A percentile compares a stretch with the other conserved stretches of the same genome.
These are phyloP conservation scores for Mellivora capensis DNA, from an alignment of 2,113 vertebrate genomes.

Conservation along the genomic window DNA sequence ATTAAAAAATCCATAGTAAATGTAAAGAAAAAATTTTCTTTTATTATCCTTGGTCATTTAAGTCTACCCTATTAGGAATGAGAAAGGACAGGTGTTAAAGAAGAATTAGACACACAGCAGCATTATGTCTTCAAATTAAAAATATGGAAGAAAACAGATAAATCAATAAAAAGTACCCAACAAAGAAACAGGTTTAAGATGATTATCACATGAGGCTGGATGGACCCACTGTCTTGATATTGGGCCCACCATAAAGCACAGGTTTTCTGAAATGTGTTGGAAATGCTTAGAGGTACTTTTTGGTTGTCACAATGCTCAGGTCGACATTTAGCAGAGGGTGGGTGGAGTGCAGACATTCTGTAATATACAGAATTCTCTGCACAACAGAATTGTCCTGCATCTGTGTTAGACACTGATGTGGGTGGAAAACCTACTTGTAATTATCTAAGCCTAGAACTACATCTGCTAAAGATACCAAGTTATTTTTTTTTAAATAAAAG, in stretches of 20 bases:
- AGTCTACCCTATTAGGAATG: neutral
- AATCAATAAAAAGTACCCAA: neutral
- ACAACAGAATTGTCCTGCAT: neutral
- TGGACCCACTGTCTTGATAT: neutral
- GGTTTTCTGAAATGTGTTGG: neutral
- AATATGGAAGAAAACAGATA: neutral
- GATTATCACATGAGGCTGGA: neutral
- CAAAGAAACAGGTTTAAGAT: neutral
- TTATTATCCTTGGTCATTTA: neutral
- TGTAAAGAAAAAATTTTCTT: conserved; percentile 21
- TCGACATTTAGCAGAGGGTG: neutral
- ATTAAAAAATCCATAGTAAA: neutral
- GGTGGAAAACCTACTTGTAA: neutral
- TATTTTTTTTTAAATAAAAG: neutral
- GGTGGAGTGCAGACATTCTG: neutral
- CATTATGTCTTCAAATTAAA: neutral
- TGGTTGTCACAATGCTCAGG: neutral
- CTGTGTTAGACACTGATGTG: neutral
- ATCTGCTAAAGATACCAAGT: neutral
- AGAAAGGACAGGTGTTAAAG: neutral
- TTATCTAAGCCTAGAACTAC: neutral
- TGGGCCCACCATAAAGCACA: neutral
- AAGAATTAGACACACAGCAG: neutral
- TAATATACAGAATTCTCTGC: neutral
- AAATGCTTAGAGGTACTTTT: neutral